Evolutionary conservation across 2,113 vertebrate species (phyloP), one percentile per base, ranked within the genome.

Genomic region (Larimichthys crocea): DNA sequence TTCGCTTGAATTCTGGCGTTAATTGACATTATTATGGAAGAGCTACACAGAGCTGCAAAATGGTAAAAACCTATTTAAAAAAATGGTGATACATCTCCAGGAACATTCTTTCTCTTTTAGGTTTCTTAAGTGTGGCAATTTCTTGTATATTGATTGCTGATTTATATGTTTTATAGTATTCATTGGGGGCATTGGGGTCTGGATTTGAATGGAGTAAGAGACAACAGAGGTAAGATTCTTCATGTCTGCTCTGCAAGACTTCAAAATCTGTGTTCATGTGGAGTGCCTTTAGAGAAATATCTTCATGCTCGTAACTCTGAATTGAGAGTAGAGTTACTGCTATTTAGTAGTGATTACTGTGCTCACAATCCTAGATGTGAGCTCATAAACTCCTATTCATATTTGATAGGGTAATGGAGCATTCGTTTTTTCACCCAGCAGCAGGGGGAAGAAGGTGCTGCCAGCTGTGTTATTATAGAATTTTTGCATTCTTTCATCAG

Each of bases 381-480:
- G 85, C 82, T 81, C 84, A 69, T 71, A 63, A 92, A 87, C 75
- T 82, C 55, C 85, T 66, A 80, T 91, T 88, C 81, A 88, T 81
- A 82, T 89, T 87, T 88, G 88, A 93, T 89, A 64, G 70, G 68
- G 76, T 83, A 91, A 85, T 89, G 88, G 76, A 85, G 84, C 83
- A 84, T 88, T 76, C 76, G 72, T 76, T 88, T 89, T 83, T 82
- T 88, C 59, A 86, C 77, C 73, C 56, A 40, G 72, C 3, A 35
- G 56, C 4, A 9, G 52, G 29, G 48, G 72, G 68, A 74, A 52
- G 66, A 84, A 72, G 50, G 72, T 42, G 85, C 76, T 72, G 57
- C 84, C 86, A 75, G 76, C 83, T 91, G 86, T 87, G 82, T 65
- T 84, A 80, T 82, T 80, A 76, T 71, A 76, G 40, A 60, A 31